Evolutionary conservation across 23 tunicate species (phyloP).

Genomic region (Pegea sp.): DNA sequence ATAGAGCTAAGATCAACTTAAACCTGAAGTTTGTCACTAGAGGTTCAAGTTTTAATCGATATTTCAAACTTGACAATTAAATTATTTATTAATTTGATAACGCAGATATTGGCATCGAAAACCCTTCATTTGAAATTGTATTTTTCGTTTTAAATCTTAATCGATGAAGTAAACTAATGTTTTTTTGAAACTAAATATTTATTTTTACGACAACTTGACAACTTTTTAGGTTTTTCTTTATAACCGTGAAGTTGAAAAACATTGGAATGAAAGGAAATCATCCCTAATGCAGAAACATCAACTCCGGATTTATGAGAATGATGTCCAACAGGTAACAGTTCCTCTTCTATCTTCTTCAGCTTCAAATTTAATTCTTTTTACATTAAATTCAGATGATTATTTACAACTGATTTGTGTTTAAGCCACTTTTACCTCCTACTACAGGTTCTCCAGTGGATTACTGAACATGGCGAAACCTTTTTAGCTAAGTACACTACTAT

Average conservation of each 20-base stretch:
- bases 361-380: not conserved
- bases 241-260: slow-evolving; percentile 71
- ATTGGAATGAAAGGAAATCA: slow-evolving; percentile 70
- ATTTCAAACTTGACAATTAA: too few relatives aligned
- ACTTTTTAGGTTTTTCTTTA: slow-evolving; percentile 51
- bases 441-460: slow-evolving; percentile 77
- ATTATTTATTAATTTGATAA: too few relatives aligned
- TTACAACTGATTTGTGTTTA: not conserved
- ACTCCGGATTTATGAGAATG: slow-evolving; percentile 79
- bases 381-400: not conserved
- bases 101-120: too few relatives aligned
- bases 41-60: too few relatives aligned
- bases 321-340: slow-evolving; percentile 58
- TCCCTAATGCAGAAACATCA: slow-evolving; percentile 64
- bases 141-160: too few relatives aligned
- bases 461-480: slow-evolving; percentile 83
- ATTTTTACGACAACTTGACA: not conserved
- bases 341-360: not conserved
- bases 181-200: too few relatives aligned
- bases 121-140: too few relatives aligned
- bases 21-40: too few relatives aligned
- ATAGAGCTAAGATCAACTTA: too few relatives aligned
- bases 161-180: too few relatives aligned
- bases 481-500: slow-evolving; percentile 80
- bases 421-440: not conserved